Conservation (phyloP, 2,888 invertebrate genomes). For the Drosophila percnosoma region DNA sequence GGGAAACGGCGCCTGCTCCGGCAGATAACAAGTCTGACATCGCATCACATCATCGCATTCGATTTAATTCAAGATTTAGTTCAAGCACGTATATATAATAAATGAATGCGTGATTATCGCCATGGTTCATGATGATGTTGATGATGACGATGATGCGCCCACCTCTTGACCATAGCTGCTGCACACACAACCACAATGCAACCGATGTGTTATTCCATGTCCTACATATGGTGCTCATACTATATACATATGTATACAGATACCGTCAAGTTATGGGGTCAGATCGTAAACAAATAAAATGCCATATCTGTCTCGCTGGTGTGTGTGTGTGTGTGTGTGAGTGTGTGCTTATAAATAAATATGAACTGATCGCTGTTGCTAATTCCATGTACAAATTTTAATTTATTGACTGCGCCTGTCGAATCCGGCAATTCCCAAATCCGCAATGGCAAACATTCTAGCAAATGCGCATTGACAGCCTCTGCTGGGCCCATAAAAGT, state of each 20-base stretch:
- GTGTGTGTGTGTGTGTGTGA: background rate
- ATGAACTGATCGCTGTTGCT: conserved; percentile 28
- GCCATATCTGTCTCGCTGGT: conserved; percentile 38
- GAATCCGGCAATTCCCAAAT: background rate
- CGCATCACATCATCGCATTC: conserved; percentile 32
- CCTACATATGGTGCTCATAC: conserved; percentile 35
- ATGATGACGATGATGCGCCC: conserved; percentile 14
- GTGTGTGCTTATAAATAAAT: conserved; percentile 44
- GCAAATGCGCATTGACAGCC: conserved; percentile 17
- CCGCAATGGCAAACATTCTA: conserved; percentile 9
- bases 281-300: conserved; percentile 69
- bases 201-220: conserved; percentile 30
- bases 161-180: conserved; percentile 17
- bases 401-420: conserved; percentile 1
- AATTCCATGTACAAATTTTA: conserved; percentile 30
- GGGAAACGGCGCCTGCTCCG: conserved; percentile 1
- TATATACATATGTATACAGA: conserved; percentile 6
- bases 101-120: conserved; percentile 38
- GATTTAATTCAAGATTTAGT: conserved; percentile 59
- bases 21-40: conserved; percentile 32
- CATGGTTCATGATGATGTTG: background rate
- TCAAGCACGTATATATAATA: conserved; percentile 48
- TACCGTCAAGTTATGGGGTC: conserved; percentile 60
- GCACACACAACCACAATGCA: conserved; percentile 12
- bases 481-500: conserved; percentile 53